Base-by-base conservation (phyloP, 2,113 vertebrate species). In the Corythoichthys intestinalis region DNA sequence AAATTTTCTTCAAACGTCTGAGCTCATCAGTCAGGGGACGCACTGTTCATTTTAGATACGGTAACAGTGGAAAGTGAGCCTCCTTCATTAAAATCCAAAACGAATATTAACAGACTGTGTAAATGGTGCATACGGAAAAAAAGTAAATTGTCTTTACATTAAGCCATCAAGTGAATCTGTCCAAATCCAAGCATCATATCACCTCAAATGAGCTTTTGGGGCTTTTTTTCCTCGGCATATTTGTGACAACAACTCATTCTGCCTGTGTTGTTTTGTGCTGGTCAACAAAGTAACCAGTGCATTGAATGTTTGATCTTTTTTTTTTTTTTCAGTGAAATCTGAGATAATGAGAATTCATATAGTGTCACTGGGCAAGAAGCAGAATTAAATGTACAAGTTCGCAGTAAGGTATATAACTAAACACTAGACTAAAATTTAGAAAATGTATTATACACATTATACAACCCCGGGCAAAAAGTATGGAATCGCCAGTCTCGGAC, bases 1-100 rank as follows among this genome's bases (percentile, higher is more conserved):
- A 86, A 5, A 81, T 79, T 85, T 86, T 85, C 79, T 81, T 56
- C 20, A 56, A 56, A 56, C 12, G 20, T 28, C 20, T 56, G 53
- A 34, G 20, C 53, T 56, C 53, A n/a, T 28, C 20, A 56, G 20
- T 56, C 20, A 56, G 20, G 53, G 20, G 9, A 34, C 20, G 34
- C 12, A 34, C 53, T 56, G 9, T 53, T 7, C 3, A 7, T 56
- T 20, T 56, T 56, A 56, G 53, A 56, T 12, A 4, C 28, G n/a
- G 53, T 56, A 56, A 56, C n/a, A 56, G 10, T 56, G 53, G 10
- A 56, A 56, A 56, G 20, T 56, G 53, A 56, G 20, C 53, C 20
- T 56, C 4, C 3, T 28, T 56, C 9, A 56, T 56, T 34, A 56
- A 12, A n/a, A 56, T 34, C 11, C 4, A 3, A 56, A 17, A 34